Conservation (phyloP, 1,140 invertebrate genomes). For the Araneus ventricosus region DNA sequence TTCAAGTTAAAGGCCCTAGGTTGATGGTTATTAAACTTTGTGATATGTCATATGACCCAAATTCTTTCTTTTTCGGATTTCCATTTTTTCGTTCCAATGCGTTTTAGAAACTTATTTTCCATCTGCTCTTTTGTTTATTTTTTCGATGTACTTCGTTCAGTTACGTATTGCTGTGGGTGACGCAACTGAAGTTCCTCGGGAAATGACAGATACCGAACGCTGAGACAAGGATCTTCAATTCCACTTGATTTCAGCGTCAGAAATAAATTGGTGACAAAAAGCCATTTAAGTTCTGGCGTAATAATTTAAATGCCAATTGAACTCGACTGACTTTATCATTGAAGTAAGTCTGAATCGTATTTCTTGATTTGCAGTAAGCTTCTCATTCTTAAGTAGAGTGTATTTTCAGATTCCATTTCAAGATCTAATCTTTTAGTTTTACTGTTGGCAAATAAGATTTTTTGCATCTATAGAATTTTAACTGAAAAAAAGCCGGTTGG, state of each 20-base stretch:
- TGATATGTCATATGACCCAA: slow-evolving; percentile 54
- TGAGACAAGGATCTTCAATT: neutral
- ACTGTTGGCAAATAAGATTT: too few relatives aligned
- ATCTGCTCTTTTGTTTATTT: neutral
- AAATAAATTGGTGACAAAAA: neutral
- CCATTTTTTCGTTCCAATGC: slow-evolving; percentile 6
- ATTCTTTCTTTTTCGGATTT: slow-evolving; percentile 6
- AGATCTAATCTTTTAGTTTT: too few relatives aligned
- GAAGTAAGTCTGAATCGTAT: neutral
- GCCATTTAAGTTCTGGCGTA: neutral
- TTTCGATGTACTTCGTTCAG: too few relatives aligned
- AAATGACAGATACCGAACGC: slow-evolving; percentile 24
- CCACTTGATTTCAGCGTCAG: neutral
- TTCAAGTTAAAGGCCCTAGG: slow-evolving; percentile 47
- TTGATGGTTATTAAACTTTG: slow-evolving; percentile 72
- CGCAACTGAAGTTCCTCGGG: neutral
- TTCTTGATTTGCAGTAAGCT: too few relatives aligned
- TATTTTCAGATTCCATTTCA: too few relatives aligned
- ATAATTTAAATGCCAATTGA: neutral
- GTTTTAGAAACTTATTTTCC: slow-evolving; percentile 39
- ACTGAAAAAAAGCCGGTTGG: too few relatives aligned
- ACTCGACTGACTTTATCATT: neutral
- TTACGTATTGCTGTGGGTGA: too few relatives aligned
- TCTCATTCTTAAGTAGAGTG: too few relatives aligned
- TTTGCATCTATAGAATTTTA: too few relatives aligned